These are phyloP conservation scores for Coryphaenoides rupestris DNA, from an alignment of 2,113 vertebrate genomes.

Conservation along the genomic window DNA sequence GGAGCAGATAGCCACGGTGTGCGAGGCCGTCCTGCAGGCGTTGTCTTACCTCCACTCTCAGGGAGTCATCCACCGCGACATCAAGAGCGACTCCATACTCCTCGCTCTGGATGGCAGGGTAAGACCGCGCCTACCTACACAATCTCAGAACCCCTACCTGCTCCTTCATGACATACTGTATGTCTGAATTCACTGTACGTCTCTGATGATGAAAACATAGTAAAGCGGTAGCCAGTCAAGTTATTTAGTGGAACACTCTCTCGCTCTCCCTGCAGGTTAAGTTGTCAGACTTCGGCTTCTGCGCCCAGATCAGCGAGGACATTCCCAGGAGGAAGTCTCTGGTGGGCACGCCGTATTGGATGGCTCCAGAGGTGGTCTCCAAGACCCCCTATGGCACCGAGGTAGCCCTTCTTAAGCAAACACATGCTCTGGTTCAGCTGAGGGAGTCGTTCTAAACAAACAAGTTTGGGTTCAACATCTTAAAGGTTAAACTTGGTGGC, in stretches of 20 bases:
- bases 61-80: constrained; percentile 91
- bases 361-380: constrained; percentile 93
- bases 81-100: constrained; percentile 94
- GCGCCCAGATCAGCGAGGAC: constrained; percentile 91
- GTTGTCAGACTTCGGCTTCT: constrained; percentile 94
- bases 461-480: too few relatives aligned
- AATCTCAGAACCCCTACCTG: not conserved
- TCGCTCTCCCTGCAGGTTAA: constrained; percentile 77
- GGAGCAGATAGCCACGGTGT: constrained; percentile 90
- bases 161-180: not conserved
- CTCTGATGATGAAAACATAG: too few relatives aligned
- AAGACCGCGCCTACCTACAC: constrained; percentile 13
- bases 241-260: not conserved
- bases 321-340: constrained; percentile 89
- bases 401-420: constrained; percentile 62
- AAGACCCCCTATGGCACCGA: constrained; percentile 84
- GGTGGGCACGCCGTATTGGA: constrained; percentile 95
- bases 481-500: too few relatives aligned
- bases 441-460: too few relatives aligned
- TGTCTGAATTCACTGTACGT: too few relatives aligned
- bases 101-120: constrained; percentile 87
- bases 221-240: too few relatives aligned
- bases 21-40: constrained; percentile 86
- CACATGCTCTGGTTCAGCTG: too few relatives aligned
- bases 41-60: constrained; percentile 86